phyloP scores from a whole-genome alignment of 2,888 invertebrate genomes.

The Odiellus spinosus region DNA sequence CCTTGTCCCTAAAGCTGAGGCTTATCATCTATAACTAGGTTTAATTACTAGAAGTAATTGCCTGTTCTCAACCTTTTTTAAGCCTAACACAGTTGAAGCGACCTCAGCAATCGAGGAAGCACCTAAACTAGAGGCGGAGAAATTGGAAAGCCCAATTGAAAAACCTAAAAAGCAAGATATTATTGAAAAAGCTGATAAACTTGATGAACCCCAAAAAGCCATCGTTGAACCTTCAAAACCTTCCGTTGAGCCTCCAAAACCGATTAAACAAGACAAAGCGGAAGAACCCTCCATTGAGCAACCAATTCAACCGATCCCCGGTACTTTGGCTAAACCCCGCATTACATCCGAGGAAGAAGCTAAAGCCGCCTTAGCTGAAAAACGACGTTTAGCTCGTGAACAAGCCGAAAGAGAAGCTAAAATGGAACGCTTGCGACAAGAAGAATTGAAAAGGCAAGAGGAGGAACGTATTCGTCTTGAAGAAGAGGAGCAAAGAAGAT shows the following conservation, averaged over 20 bases:
- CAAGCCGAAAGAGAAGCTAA: constrained; percentile 83
- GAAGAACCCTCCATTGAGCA: constrained; percentile 5
- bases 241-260: too few relatives aligned
- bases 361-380: constrained; percentile 80
- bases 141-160: not conserved
- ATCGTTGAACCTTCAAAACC: not conserved
- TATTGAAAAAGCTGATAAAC: not conserved
- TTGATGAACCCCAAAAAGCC: not conserved
- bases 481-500: constrained; percentile 63
- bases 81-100: not conserved
- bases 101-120: not conserved
- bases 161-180: constrained; percentile 1
- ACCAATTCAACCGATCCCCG: constrained; percentile 13
- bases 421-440: constrained; percentile 48
- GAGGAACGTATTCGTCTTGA: constrained; percentile 53
- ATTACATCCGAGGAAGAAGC: constrained; percentile 84
- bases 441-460: constrained; percentile 45
- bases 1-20: too few relatives aligned
- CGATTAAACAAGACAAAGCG: too few relatives aligned
- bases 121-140: not conserved
- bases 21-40: too few relatives aligned
- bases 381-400: constrained; percentile 68
- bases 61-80: too few relatives aligned
- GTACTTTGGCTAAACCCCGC: constrained; percentile 36
- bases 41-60: too few relatives aligned